Evolutionary conservation across 2,797 vertebrate genomes (phyloP), one percentile per base, ranked within the genome.

Genomic region (Gymnodraco acuticeps): DNA sequence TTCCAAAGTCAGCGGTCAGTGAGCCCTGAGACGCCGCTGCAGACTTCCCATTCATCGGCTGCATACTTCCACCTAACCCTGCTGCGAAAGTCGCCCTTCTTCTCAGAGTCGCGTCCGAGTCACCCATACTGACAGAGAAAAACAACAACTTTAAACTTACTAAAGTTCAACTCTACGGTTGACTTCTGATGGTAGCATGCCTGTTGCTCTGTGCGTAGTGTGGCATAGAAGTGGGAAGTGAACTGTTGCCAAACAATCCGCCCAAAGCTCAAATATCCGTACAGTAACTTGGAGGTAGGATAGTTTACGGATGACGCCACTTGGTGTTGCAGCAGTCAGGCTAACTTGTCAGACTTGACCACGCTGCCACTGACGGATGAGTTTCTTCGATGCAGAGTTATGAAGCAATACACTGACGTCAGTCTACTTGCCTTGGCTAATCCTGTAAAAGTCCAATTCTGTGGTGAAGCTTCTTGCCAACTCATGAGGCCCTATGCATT

Each of bases 21-120:
- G 70, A 3, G 69, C 53, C 38, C 27, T 16, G 63, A 27, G 13
- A 31, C 42, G 1, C 79, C 83, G 74, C 70, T 1, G 56, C 59
- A 10, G 77, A 70, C 20, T 45, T 61, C 23, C 70, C 83, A 64
- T 73, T 77, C 68, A 17, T 2, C 73, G 82, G 78, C 80, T 60
- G 78, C 69, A 77, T 4, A 16, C 38, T 68, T n/a, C n/a, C 65
- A 1, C 33, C 31, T 69, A 65, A 74, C 63, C 19, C 23, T 65
- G 53, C 58, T 17, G 70, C 10, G 0, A 88, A 47, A 12, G 85
- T 86, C 51, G 86, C 84, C 23, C 91, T 88, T 55, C 91, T 90
- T 70, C 77, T 60, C 55, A 71, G 87, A 11, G 5, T 33, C 20
- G 43, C 45, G 15, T 76, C 77, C 58, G 51, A 45, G 15, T 90